Evolutionary conservation across 1,140 invertebrate genomes (phyloP), one percentile per base, ranked within the genome.

Genomic region (Drosophila carrolli): DNA sequence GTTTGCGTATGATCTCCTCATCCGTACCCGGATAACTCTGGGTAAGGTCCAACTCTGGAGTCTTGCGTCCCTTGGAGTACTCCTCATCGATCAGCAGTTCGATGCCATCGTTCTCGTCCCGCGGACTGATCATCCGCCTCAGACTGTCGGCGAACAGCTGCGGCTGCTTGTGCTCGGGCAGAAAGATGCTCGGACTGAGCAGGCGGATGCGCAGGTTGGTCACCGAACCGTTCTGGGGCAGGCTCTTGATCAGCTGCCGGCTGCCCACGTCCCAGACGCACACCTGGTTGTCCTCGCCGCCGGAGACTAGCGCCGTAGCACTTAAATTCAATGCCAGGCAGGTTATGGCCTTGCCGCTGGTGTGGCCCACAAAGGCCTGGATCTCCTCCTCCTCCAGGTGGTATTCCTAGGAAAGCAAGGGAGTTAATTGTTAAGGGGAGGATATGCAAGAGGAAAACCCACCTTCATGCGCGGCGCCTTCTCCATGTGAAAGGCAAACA

Each of bases 201-300:
- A 93, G 90, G 0, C 93, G 91, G 61, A 96, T 94, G 47, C 94
- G 94, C 1, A 95, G 94, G 92, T 97, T 96, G 5, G 94, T 96
- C 1, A 97, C 93, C 5, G 94, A 81, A 16, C 96, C 96, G 92
- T 96, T 96, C 74, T 96, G 95, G 19, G 93, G 92, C 27, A 98
- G 93, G 10, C 94, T 95, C 70, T 95, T 94, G 10, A 96, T 92
- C 54, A 96, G 94, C 80, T 97, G 96, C 46, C 94, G 92, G 88
- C 96, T 97, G 35, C 86, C 84, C 38, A 97, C 95, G 76, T 98
- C 95, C 97, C 97, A 98, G 23, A 97, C 80, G 73, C 95, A 94
- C 1, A 97, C 95, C 61, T 93, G 94, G 27, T 94, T 94, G 93
- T 97, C 97, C 63, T 94, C 93, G 1, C 95, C 95, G 0, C 96